phyloP scores from a whole-genome alignment of 2,797 vertebrate genomes.

The Paedocypris micromegethes region DNA sequence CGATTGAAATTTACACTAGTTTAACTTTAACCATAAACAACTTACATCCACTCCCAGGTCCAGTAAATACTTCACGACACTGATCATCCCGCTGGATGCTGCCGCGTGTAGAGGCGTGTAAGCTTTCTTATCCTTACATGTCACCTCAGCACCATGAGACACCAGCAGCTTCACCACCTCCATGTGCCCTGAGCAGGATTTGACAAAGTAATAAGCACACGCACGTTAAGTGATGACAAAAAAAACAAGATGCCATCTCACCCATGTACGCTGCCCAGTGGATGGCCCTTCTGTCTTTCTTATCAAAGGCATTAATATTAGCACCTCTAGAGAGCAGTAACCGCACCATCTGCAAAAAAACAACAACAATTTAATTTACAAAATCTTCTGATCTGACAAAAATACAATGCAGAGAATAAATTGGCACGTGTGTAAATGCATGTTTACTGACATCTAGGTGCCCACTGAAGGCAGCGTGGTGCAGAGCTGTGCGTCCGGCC shows the following conservation, averaged over 20 bases:
- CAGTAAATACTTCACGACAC: constrained; percentile 91
- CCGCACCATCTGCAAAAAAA: constrained; percentile 83
- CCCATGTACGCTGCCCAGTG: constrained; percentile 99
- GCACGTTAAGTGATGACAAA: background rate
- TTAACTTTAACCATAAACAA: constrained; percentile 21
- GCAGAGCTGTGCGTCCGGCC: constrained; percentile 91
- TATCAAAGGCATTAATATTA: constrained; percentile 98
- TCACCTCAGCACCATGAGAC: constrained; percentile 89
- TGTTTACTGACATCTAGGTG: constrained; percentile 80
- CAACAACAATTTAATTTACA: background rate
- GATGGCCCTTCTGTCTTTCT: constrained; percentile 94
- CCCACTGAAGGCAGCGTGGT: constrained; percentile 95
- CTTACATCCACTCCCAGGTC: constrained; percentile 95
- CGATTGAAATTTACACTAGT: too few species aligned
- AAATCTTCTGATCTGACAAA: too few species aligned
- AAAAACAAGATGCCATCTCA: constrained; percentile 57
- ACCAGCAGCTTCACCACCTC: constrained; percentile 94
- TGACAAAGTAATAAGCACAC: background rate
- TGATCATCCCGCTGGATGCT: constrained; percentile 95
- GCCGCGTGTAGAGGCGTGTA: constrained; percentile 94
- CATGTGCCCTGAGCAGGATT: constrained; percentile 77
- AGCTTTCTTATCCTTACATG: constrained; percentile 95
- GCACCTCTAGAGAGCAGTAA: constrained; percentile 92
- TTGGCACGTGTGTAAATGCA: background rate
- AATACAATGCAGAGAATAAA: background rate